A percentile compares a stretch with the other conserved stretches of the same genome.
These are phyloP conservation scores for Notamacropus eugenii DNA, from an alignment of 2,797 vertebrate genomes.

Conservation along the genomic window DNA sequence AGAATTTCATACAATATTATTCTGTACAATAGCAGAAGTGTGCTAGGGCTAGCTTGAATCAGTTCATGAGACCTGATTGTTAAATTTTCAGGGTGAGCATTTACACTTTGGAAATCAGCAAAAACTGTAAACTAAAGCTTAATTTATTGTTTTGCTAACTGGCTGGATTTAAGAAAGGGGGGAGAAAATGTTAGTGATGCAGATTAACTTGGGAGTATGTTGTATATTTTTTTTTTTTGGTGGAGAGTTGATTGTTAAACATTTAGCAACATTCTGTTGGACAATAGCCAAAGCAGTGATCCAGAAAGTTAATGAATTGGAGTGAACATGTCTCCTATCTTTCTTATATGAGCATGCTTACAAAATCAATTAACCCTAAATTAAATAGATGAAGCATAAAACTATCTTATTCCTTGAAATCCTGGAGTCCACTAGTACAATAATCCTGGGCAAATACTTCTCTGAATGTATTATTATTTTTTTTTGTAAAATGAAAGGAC, in stretches of 20 bases:
- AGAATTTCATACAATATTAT: not conserved
- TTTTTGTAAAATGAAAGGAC: not conserved
- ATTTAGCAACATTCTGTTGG: not conserved
- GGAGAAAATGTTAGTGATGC: not conserved
- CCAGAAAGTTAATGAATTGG: not conserved
- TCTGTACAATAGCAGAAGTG: not conserved
- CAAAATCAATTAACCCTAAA: not conserved
- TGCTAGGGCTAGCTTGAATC: not conserved
- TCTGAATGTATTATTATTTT: not conserved
- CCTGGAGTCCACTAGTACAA: not conserved
- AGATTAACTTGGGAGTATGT: not conserved
- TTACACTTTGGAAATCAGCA: not conserved
- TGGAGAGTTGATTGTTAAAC: not conserved
- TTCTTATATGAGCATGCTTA: not conserved
- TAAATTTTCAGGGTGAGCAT: not conserved
- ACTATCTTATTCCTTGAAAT: not conserved
- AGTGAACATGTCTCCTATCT: not conserved
- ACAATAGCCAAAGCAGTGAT: not conserved
- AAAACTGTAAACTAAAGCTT: not conserved
- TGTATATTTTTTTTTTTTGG: not conserved
- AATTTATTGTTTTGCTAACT: not conserved
- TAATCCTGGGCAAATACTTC: not conserved
- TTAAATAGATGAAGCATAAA: not conserved
- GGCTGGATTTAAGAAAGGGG: not conserved
- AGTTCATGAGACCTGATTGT: not conserved